Percentiles rank a stretch among this genome's conserved stretches.
phyloP scores from a whole-genome alignment of 2,797 vertebrate species.

The Ptychadena robeensis region DNA sequence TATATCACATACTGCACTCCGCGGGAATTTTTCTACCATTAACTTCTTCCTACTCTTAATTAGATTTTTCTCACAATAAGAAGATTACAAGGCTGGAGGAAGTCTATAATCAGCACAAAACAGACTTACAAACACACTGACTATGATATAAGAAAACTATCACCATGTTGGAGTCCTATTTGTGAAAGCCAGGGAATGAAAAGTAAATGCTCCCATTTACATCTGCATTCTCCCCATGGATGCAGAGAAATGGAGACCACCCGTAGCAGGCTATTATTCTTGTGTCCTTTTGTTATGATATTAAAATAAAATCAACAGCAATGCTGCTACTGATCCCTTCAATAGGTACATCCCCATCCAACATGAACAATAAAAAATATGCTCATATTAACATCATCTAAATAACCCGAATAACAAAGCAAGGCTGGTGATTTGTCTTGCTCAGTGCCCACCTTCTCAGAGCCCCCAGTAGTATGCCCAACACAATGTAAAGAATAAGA shows the following conservation, averaged over 20 bases:
- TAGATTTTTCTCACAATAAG: conserved; percentile 53
- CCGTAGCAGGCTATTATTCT: conserved; percentile 9
- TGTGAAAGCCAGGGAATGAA: neutral
- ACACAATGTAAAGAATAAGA: too few relatives aligned
- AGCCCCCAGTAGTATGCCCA: too few relatives aligned
- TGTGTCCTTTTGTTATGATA: neutral
- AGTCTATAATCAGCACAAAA: conserved; percentile 22
- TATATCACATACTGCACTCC: conserved; percentile 25
- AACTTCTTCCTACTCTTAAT: conserved; percentile 50
- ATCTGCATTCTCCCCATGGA: neutral
- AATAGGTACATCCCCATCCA: neutral
- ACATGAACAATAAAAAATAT: neutral
- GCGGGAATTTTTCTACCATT: conserved; percentile 35
- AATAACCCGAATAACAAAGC: too few relatives aligned
- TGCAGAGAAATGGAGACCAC: neutral
- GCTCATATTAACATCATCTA: neutral
- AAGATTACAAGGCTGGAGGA: conserved; percentile 30
- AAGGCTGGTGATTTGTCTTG: too few relatives aligned
- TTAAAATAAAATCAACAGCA: neutral
- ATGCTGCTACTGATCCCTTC: neutral
- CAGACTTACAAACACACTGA: conserved; percentile 5
- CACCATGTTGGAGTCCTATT: neutral
- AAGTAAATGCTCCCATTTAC: neutral
- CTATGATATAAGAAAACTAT: neutral
- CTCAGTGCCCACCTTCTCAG: too few relatives aligned